A percentile compares a stretch with the other conserved stretches of the same genome.
Conservation (phyloP, 2,797 vertebrate species). For the Lepidocolaptes lacrymiger region DNA sequence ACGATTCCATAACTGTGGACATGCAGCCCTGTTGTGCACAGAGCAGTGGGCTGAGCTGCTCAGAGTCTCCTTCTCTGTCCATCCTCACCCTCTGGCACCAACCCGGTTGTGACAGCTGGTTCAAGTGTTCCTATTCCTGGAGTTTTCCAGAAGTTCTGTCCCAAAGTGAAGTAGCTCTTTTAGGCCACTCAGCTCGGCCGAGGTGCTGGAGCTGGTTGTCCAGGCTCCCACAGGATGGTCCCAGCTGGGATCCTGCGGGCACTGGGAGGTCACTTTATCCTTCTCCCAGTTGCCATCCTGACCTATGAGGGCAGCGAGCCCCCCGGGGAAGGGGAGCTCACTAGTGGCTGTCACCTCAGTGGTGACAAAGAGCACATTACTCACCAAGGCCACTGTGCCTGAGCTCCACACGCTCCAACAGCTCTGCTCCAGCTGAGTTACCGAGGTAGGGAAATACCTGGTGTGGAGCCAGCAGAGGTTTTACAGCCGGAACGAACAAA, state of each 20-base stretch:
- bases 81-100: not conserved
- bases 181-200: rapidly evolving
- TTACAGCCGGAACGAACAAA: slow-evolving; percentile 46
- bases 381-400: rapidly evolving
- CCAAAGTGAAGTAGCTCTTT: not conserved
- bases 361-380: not conserved
- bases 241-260: rapidly evolving
- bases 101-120: not conserved
- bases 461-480: slow-evolving; percentile 40
- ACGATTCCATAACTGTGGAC: not conserved
- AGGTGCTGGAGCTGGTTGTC: not conserved
- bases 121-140: not conserved
- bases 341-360: not conserved
- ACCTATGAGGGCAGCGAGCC: not conserved
- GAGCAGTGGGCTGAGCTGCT: not conserved
- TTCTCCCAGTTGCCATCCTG: not conserved
- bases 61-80: not conserved
- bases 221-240: not conserved
- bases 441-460: slow-evolving; percentile 4
- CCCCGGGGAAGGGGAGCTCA: rapidly evolving
- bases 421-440: not conserved
- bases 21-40: rapidly evolving
- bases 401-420: not conserved
- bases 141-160: not conserved
- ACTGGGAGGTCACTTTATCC: not conserved